Conservation (phyloP, 2,113 vertebrate genomes). For the Nannospalax galili region DNA sequence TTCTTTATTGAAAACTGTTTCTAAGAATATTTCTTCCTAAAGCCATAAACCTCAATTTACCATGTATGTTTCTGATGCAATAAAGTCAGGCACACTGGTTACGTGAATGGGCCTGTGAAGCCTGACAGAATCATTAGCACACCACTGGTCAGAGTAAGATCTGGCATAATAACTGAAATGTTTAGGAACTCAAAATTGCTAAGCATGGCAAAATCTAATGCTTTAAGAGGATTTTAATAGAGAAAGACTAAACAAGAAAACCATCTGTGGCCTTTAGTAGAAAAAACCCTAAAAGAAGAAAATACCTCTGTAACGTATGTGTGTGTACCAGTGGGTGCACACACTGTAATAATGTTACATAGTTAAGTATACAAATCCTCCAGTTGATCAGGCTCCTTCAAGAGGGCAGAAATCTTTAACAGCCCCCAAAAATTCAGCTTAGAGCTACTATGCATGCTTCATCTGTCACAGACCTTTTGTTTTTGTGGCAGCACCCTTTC, state of each 20-base stretch:
- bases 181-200: conserved; percentile 8
- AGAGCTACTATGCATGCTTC: not conserved
- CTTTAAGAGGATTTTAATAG: not conserved
- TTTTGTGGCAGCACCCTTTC: not conserved
- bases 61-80: not conserved
- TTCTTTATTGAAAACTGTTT: not conserved
- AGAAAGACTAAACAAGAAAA: conserved; percentile 12
- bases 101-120: not conserved
- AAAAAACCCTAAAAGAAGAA: conserved; percentile 3
- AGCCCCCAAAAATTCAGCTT: not conserved
- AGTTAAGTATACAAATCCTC: too few relatives aligned
- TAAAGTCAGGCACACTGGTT: not conserved
- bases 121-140: not conserved
- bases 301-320: not conserved
- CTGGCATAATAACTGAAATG: not conserved
- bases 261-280: not conserved
- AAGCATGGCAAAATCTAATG: not conserved
- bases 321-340: not conserved
- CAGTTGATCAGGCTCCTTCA: not conserved
- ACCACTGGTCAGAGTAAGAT: not conserved
- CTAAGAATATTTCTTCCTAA: conserved; percentile 46
- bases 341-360: not conserved
- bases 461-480: not conserved
- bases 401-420: not conserved
- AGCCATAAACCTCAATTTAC: conserved; percentile 43